Evolutionary conservation across 2,797 vertebrate species (phyloP).

Genomic region (Scarus forsteni): DNA sequence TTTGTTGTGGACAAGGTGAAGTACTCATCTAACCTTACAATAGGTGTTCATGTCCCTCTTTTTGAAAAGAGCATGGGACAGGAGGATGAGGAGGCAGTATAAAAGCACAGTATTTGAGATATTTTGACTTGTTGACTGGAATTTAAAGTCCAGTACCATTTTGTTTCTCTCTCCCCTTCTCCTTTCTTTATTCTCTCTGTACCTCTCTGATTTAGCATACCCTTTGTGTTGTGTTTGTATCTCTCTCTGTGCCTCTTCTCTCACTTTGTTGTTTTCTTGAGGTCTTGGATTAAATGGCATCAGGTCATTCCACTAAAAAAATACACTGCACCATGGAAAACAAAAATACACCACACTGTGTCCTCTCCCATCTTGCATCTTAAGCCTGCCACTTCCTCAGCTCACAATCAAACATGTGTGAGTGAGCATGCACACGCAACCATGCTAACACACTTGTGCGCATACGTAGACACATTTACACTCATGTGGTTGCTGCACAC

Average conservation of each 20-base stretch:
- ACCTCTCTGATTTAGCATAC: slow-evolving; percentile 72
- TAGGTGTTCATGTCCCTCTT: slow-evolving; percentile 35
- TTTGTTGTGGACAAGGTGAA: slow-evolving; percentile 39
- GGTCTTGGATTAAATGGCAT: slow-evolving; percentile 85
- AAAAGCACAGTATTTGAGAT: slow-evolving; percentile 5
- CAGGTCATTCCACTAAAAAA: slow-evolving; percentile 81
- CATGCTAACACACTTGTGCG: slow-evolving; percentile 5
- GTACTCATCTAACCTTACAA: slow-evolving; percentile 36
- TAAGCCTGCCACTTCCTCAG: slow-evolving; percentile 70
- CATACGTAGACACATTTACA: slow-evolving; percentile 41
- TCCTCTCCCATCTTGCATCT: slow-evolving; percentile 61
- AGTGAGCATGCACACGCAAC: slow-evolving; percentile 32
- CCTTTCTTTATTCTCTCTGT: slow-evolving; percentile 59
- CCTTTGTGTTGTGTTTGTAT: slow-evolving; percentile 57
- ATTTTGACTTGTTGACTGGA: slow-evolving; percentile 61
- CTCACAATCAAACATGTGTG: slow-evolving; percentile 63
- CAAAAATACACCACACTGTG: slow-evolving; percentile 44
- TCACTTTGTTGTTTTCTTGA: slow-evolving; percentile 66
- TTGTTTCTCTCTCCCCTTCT: slow-evolving; percentile 51
- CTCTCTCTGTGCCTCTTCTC: slow-evolving; percentile 68
- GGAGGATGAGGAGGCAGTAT: slow-evolving; percentile 42
- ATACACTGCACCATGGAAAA: slow-evolving; percentile 40
- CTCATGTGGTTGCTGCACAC: slow-evolving; percentile 63
- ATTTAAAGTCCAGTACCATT: slow-evolving; percentile 67
- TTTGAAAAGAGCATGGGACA: slow-evolving; percentile 50